Conservation (phyloP, 2,888 invertebrate genomes). For the Selenia dentaria region DNA sequence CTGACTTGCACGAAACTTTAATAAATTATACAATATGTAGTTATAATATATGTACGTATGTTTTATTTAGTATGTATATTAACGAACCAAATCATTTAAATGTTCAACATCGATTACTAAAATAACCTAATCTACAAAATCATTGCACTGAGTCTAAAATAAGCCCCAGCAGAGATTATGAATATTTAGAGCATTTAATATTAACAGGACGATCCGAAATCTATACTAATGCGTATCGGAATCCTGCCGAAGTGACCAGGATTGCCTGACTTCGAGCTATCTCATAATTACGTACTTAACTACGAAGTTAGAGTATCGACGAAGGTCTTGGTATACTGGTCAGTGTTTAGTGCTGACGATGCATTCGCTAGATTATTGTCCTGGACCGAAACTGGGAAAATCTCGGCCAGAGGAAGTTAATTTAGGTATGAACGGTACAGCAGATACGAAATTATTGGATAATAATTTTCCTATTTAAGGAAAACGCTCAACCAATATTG, state of each 20-base stretch:
- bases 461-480: conserved; percentile 36
- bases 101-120: too few relatives aligned
- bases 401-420: conserved; percentile 55
- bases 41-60: too few relatives aligned
- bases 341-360: conserved; percentile 51
- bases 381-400: conserved; percentile 53
- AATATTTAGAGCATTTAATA: conserved; percentile 49
- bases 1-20: too few relatives aligned
- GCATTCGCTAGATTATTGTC: conserved; percentile 63
- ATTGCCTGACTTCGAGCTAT: conserved; percentile 29
- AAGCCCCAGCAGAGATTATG: conserved; percentile 27
- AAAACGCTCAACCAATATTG: conserved; percentile 22
- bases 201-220: conserved; percentile 55
- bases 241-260: conserved; percentile 41
- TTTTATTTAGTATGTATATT: too few relatives aligned
- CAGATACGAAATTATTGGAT: conserved; percentile 40
- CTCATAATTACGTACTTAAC: conserved; percentile 9
- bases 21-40: too few relatives aligned
- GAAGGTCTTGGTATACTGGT: conserved; percentile 38
- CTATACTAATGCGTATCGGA: conserved; percentile 60
- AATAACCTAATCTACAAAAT: conserved; percentile 31
- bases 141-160: conserved; percentile 16
- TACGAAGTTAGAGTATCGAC: conserved; percentile 7
- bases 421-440: conserved; percentile 55
- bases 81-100: too few relatives aligned